Base-by-base conservation (phyloP, 2,113 vertebrate species). In the Pelecanus crispus region DNA sequence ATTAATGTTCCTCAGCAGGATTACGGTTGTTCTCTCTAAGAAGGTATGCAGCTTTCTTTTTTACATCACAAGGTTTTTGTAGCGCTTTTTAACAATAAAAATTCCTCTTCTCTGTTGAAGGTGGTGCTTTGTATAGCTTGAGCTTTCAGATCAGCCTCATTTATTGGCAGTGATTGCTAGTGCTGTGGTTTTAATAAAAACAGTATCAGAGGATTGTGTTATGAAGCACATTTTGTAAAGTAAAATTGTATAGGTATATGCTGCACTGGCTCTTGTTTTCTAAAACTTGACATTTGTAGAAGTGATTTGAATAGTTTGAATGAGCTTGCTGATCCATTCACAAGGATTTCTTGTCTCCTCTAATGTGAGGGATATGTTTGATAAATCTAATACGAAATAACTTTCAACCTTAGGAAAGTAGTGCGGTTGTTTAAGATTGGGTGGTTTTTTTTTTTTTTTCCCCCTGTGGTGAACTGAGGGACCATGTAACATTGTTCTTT, bases 241-340 rank as follows among this genome's bases (percentile, higher is more conserved):
- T 79, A 65, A 68, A 89, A 49, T 36, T 20, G 17, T 65, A 4
- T 14, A 67, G 65, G 53, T 45, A 9, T 73, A 65, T 77, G 91
- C 92, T 95, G 36, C 63, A 74, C 44, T 72, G 49, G 17, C 42
- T 79, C 53, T 85, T 89, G 52, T 88, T 94, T 85, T 87, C 49
- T 77, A n/a, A 92, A 89, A 73, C 58, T 53, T 97, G 92, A 77
- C 77, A 87, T 97, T 96, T 96, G 86, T 92, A 59, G 61, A 84
- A 91, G 82, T 72, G 44, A 78, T 96, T 98, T 95, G 88, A 58
- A 80, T 59, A 74, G 53, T 88, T 68, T 94, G 82, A 82, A 65
- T 73, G 75, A 91, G 68, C 74, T 88, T 82, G 65, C 66, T 93
- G 45, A 92, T 68, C 81, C 66, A 52, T 87, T 95, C 56, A 65